Conservation (phyloP, 2,113 vertebrate genomes). For the Gopherus flavomarginatus region DNA sequence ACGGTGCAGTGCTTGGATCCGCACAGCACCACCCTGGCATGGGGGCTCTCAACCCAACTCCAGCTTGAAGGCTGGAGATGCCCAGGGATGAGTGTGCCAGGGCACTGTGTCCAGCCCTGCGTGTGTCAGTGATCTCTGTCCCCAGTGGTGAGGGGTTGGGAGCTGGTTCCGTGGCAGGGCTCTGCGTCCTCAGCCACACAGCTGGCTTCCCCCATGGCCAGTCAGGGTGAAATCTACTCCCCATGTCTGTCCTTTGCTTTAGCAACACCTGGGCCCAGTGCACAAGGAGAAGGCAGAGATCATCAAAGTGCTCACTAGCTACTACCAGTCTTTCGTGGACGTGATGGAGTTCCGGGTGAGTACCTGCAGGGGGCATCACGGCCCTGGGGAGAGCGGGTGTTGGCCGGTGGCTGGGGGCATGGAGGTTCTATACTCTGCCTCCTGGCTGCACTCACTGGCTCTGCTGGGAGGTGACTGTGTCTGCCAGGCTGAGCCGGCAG, state of each 20-base stretch:
- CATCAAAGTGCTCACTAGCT: constrained; percentile 77
- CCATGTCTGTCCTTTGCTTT: background rate
- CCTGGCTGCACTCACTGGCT: no score
- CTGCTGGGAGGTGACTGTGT: no score
- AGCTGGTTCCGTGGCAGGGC: background rate
- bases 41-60: no score
- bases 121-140: background rate
- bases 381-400: background rate
- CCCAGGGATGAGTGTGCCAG: background rate
- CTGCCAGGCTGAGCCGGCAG: no score
- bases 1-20: background rate
- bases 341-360: constrained; percentile 95
- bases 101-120: background rate
- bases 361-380: background rate
- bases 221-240: background rate
- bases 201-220: background rate
- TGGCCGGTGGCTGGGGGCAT: no score
- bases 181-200: background rate
- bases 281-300: constrained; percentile 90
- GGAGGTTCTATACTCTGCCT: no score
- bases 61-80: background rate
- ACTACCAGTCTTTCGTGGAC: constrained; percentile 93
- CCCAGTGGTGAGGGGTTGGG: background rate
- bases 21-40: no score
- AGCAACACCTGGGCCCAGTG: constrained; percentile 88